phyloP scores from a whole-genome alignment of 1,140 invertebrate species.

The Pseudobourletiella spinata region DNA sequence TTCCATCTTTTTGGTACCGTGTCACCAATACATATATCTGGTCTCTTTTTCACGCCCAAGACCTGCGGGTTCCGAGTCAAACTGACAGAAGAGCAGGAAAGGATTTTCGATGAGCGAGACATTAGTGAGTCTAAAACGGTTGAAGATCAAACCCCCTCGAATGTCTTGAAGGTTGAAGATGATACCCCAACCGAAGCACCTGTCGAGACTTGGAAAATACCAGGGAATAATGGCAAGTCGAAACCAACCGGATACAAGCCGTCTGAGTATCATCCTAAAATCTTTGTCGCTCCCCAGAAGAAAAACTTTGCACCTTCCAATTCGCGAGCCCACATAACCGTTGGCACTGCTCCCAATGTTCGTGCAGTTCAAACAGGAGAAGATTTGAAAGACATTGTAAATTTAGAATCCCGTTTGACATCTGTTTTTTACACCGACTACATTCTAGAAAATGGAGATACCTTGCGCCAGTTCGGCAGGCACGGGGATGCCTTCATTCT shows the following conservation, averaged over 20 bases:
- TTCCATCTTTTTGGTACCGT: slow-evolving; percentile 1
- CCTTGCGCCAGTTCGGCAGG: slow-evolving; percentile 24
- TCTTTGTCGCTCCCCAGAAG: slow-evolving; percentile 3
- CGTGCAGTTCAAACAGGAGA: slow-evolving; percentile 26
- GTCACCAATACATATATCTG: slow-evolving; percentile 20
- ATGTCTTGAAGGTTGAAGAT: background rate
- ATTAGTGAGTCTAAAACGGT: background rate
- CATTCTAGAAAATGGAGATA: slow-evolving; percentile 8
- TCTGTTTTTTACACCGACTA: slow-evolving; percentile 15
- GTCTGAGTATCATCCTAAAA: slow-evolving; percentile 1
- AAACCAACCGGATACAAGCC: background rate
- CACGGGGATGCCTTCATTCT: slow-evolving; percentile 21
- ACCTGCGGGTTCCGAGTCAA: slow-evolving; percentile 25
- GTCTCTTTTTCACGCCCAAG: slow-evolving; percentile 23
- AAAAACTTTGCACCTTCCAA: slow-evolving; percentile 14
- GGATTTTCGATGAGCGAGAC: slow-evolving; percentile 23
- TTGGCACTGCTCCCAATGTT: slow-evolving; percentile 17
- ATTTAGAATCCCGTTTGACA: slow-evolving; percentile 11
- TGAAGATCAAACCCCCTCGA: background rate
- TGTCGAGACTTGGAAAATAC: background rate
- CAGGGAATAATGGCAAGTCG: background rate
- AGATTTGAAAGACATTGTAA: slow-evolving; percentile 27
- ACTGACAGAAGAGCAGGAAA: slow-evolving; percentile 12
- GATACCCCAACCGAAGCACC: background rate
- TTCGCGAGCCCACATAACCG: slow-evolving; percentile 30